Evolutionary conservation across 2,888 invertebrate genomes (phyloP).

Genomic region (Agrenia bidenticulata): DNA sequence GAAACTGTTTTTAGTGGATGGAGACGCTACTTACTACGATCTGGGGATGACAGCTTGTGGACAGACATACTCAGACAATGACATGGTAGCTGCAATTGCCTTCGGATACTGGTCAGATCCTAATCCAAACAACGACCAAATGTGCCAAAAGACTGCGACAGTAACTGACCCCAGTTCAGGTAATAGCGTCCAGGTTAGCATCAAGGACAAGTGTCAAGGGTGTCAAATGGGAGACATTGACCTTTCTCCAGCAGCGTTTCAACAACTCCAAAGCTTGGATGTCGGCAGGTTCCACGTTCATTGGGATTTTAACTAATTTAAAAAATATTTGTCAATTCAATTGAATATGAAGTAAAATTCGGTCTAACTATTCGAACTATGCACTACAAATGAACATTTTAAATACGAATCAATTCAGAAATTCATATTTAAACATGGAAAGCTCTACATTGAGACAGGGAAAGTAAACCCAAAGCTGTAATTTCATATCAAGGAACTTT

Average conservation of each 20-base stretch:
- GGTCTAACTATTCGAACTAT: too few species aligned
- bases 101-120: slow-evolving; percentile 9
- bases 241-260: slow-evolving; percentile 18
- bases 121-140: slow-evolving; percentile 23
- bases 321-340: too few species aligned
- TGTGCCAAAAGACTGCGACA: slow-evolving; percentile 15
- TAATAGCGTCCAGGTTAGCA: not conserved
- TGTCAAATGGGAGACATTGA: slow-evolving; percentile 23
- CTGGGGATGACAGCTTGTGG: slow-evolving; percentile 22
- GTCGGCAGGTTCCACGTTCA: too few species aligned
- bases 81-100: slow-evolving; percentile 22
- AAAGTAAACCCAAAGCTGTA: too few species aligned
- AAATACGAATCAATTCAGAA: too few species aligned
- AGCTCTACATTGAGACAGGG: too few species aligned
- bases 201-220: slow-evolving; percentile 19
- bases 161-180: slow-evolving; percentile 9
- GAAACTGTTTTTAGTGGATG: slow-evolving; percentile 11
- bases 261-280: too few species aligned
- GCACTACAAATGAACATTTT: too few species aligned
- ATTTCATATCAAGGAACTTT: too few species aligned
- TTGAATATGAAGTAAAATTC: too few species aligned
- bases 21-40: slow-evolving; percentile 26
- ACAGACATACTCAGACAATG: slow-evolving; percentile 5
- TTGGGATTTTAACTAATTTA: too few species aligned
- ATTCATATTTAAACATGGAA: too few species aligned